Percentiles rank a stretch among this genome's conserved stretches.
Conservation (phyloP, 2,797 vertebrate species). For the Tapera naevia region DNA sequence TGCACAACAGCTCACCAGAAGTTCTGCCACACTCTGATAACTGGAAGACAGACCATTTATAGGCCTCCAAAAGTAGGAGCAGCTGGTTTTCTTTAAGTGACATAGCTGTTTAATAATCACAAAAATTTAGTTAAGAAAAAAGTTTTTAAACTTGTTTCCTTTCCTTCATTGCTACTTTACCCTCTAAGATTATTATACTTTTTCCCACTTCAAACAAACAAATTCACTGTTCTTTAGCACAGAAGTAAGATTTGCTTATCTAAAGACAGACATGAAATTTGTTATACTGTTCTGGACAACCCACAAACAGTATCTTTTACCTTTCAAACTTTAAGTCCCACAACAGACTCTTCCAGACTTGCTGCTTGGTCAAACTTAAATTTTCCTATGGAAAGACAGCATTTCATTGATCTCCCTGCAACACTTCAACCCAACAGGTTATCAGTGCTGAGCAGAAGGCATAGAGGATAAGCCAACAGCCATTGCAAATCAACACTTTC, state of each 20-base stretch:
- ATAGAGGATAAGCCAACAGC: background rate
- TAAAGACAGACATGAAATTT: background rate
- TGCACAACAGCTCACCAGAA: background rate
- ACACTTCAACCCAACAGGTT: background rate
- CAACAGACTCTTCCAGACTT: background rate
- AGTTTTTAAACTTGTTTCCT: background rate
- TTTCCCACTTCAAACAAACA: background rate
- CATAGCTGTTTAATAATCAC: background rate
- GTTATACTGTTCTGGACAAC: background rate
- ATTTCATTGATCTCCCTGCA: background rate
- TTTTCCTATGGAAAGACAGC: background rate
- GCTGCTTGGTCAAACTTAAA: background rate
- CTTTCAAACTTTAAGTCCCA: background rate
- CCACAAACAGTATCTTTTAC: background rate
- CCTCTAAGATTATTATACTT: background rate
- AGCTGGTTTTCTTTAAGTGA: background rate
- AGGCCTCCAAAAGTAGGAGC: background rate
- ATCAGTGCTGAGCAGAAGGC: background rate
- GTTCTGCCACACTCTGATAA: background rate
- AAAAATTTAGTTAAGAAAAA: background rate
- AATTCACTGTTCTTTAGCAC: background rate
- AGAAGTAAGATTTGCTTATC: background rate
- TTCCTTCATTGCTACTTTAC: background rate
- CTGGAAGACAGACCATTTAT: background rate
- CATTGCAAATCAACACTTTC: background rate